Base-by-base conservation (phyloP, 2,888 invertebrate species). In the Drosophila limbata region DNA sequence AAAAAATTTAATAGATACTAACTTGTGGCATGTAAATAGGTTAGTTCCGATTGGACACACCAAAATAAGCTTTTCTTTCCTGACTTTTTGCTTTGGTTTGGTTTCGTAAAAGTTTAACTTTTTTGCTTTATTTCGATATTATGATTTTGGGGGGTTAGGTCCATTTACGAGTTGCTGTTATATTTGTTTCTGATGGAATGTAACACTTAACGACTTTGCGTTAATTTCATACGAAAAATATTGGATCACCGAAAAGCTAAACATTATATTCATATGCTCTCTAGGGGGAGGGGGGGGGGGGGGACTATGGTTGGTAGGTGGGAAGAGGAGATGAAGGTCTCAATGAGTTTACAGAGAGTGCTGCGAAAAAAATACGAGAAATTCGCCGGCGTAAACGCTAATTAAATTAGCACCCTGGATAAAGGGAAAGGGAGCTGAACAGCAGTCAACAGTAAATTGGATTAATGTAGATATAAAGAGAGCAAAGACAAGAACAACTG, bases 331-430 rank as follows among this genome's bases (percentile, higher is more conserved):
- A 40, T 40, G 25, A 53, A 31, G 37, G 15, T 11, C 15, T 5
- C 8, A 44, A 60, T 15, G 42, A 40, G 48, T 40, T 59, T 47
- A 42, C 17, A 45, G 42, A 44, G 33, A 44, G 55, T 31, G 33
- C 19, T 17, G 35, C 28, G 44, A 44, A 60, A 25, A 25, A 25
- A 51, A 45, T n/a, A 37, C n/a, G n/a, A 60, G 56, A 69, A 42
- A 47, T 64, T 76, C 15, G 53, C 45, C 57, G 37, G 17, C 47
- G 45, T 47, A 64, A 69, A 51, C 67, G 84, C 65, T 82, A 82
- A 84, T 82, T 82, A 42, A 82, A 86, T 86, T 86, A 83, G 73
- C 75, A 78, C 63, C 73, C 65, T 39, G 50, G 62, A 35, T 35
- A 57, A 31, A 31, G 52, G 60, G 37, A 40, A 39, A 11, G 42